Evolutionary conservation across 2,888 invertebrate species (phyloP).

Genomic region (Schizotus pectinicornis): DNA sequence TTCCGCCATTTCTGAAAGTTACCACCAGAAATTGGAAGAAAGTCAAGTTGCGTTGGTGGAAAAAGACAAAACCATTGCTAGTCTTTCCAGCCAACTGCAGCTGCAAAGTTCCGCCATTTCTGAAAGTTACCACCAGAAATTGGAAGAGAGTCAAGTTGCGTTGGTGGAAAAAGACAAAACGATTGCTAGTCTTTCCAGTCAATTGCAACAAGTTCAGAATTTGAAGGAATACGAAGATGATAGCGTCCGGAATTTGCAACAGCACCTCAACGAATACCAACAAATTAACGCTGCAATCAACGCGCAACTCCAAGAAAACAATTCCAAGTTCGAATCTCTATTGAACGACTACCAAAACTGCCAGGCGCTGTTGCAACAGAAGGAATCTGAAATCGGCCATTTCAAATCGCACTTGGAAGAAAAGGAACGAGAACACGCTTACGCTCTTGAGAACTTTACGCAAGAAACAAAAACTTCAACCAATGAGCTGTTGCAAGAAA

Average conservation of each 20-base stretch:
- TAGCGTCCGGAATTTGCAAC: slow-evolving; percentile 41
- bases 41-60: slow-evolving; percentile 28
- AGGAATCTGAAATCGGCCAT: slow-evolving; percentile 40
- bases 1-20: slow-evolving; percentile 27
- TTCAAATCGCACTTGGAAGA: slow-evolving; percentile 37
- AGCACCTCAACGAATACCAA: slow-evolving; percentile 37
- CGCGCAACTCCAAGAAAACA: slow-evolving; percentile 37
- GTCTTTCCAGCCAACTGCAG: slow-evolving; percentile 36
- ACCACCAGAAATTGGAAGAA: slow-evolving; percentile 31
- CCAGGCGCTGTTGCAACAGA: slow-evolving; percentile 31
- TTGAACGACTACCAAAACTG: slow-evolving; percentile 30
- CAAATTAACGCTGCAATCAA: slow-evolving; percentile 33
- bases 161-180: slow-evolving; percentile 37
- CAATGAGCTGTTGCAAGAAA: slow-evolving; percentile 36
- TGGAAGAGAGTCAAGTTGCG: slow-evolving; percentile 29
- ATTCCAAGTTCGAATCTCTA: slow-evolving; percentile 24
- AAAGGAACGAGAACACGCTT: slow-evolving; percentile 39
- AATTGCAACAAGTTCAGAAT: slow-evolving; percentile 33
- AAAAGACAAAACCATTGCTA: slow-evolving; percentile 21
- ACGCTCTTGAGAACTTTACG: slow-evolving; percentile 32
- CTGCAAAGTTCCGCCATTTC: slow-evolving; percentile 12
- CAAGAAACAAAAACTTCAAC: slow-evolving; percentile 35
- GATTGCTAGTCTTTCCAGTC: slow-evolving; percentile 33
- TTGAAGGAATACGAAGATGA: slow-evolving; percentile 43
- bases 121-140: slow-evolving; percentile 30